Conservation (phyloP, 2,888 invertebrate species). For the Caenorhabditis zanzibari region DNA sequence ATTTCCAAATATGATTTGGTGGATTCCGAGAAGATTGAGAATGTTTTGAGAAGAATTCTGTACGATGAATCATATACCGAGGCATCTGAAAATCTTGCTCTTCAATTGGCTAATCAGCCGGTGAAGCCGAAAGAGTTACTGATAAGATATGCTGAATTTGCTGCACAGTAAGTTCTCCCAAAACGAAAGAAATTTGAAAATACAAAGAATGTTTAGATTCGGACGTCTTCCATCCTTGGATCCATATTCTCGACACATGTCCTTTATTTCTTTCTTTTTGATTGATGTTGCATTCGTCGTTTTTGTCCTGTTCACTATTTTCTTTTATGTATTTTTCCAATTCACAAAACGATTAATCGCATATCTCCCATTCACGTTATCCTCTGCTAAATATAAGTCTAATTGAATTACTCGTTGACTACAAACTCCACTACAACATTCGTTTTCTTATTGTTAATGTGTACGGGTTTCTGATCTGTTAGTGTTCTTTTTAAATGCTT, state of each 20-base stretch:
- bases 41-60: conserved; percentile 50
- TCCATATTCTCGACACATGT: conserved; percentile 6
- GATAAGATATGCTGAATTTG: conserved; percentile 62
- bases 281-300: conserved; percentile 28
- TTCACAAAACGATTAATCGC: not conserved
- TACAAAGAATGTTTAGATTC: not conserved
- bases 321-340: not conserved
- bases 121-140: conserved; percentile 57
- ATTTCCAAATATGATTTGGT: conserved; percentile 60
- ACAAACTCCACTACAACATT: conserved; percentile 7
- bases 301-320: too few relatives aligned
- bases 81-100: conserved; percentile 31
- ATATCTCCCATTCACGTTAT: not conserved
- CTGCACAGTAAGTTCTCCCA: conserved; percentile 39
- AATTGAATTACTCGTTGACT: conserved; percentile 6
- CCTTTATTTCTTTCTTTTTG: conserved; percentile 18
- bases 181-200: not conserved
- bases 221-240: conserved; percentile 10
- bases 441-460: not conserved
- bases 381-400: not conserved
- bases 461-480: not conserved
- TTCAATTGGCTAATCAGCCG: conserved; percentile 44
- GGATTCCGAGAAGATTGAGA: conserved; percentile 10
- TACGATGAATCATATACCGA: conserved; percentile 25
- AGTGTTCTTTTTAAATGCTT: not conserved